Percentiles rank a stretch among this genome's conserved stretches.
Evolutionary conservation across 2,113 vertebrate genomes (phyloP).

Genomic region (Ptilonorhynchus violaceus): DNA sequence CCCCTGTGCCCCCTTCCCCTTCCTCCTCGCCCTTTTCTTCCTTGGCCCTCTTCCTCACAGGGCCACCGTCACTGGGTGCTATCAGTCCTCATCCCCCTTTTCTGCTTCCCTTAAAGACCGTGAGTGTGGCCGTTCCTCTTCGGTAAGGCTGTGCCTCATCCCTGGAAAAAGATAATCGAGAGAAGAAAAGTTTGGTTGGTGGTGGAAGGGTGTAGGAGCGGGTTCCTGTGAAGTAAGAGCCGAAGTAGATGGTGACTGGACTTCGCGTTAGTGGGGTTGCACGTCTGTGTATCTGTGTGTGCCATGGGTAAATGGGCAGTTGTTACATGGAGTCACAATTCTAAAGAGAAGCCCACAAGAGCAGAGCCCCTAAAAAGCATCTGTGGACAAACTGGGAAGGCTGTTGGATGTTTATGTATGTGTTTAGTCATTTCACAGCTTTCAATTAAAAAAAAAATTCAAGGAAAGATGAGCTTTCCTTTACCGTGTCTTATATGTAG

Average conservation of each 20-base stretch:
- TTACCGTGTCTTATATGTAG: neutral
- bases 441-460: neutral
- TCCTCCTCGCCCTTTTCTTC: neutral
- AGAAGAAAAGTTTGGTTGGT: neutral
- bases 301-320: neutral
- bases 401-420: rapidly evolving
- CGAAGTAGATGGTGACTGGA: neutral
- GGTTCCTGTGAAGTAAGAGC: neutral
- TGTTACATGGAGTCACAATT: rapidly evolving
- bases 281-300: neutral
- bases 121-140: neutral
- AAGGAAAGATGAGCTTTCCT: neutral
- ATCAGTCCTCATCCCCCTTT: neutral
- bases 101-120: neutral
- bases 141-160: neutral
- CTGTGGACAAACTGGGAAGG: neutral
- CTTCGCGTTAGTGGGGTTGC: neutral
- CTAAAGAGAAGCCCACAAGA: neutral
- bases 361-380: neutral
- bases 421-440: neutral
- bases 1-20: no score
- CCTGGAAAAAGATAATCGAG: neutral
- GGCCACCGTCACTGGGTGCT: neutral
- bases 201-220: neutral
- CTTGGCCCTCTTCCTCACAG: neutral